Conservation (phyloP, 2,888 invertebrate species). For the Drosophila incognita region DNA sequence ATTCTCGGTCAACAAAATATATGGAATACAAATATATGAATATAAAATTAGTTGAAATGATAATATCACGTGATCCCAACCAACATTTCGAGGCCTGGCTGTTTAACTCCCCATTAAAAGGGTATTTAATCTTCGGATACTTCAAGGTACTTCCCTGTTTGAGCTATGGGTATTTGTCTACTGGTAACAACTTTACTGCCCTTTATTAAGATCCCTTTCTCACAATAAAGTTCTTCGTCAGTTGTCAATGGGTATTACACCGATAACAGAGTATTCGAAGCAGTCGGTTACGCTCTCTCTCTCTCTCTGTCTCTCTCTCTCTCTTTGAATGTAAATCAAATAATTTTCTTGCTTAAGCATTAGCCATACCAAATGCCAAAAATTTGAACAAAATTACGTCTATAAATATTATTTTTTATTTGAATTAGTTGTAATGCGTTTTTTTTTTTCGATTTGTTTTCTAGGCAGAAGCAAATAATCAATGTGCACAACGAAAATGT, state of each 20-base stretch:
- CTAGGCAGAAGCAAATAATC: constrained; percentile 16
- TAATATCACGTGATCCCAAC: no score
- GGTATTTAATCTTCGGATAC: neutral
- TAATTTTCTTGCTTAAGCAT: neutral
- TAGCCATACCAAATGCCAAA: neutral
- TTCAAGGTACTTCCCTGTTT: neutral
- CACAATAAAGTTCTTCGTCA: neutral
- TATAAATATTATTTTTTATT: constrained; percentile 63
- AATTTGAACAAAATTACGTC: neutral
- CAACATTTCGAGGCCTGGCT: no score
- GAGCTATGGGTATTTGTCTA: neutral
- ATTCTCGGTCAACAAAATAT: neutral
- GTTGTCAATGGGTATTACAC: no score
- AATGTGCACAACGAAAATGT: constrained; percentile 22
- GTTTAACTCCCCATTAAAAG: neutral
- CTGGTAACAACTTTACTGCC: neutral
- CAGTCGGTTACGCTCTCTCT: neutral
- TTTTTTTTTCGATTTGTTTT: constrained; percentile 23
- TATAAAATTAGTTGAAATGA: neutral
- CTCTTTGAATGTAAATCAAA: neutral
- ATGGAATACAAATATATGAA: neutral
- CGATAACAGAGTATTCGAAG: neutral
- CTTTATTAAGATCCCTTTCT: neutral
- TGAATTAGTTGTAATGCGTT: constrained; percentile 54
- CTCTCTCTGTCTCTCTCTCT: no score